Evolutionary conservation across 2,113 vertebrate genomes (phyloP), one percentile per base, ranked within the genome.

Genomic region (Bos javanicus): DNA sequence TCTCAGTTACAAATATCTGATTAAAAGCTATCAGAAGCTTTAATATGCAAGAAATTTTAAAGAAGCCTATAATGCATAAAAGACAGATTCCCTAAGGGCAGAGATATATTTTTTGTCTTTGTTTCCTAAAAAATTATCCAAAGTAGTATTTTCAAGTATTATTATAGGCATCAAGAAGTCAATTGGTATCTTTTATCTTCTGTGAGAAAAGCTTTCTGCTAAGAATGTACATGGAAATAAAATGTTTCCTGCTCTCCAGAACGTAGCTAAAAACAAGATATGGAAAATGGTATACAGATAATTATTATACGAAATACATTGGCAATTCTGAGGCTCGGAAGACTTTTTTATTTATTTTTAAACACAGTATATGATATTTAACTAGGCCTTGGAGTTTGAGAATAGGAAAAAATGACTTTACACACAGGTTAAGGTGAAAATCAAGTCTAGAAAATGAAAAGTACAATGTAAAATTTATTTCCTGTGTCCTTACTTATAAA

Each of bases 81-180:
- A 85, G 50, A 39, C 9, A 81, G 28, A 67, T 96, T 76, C 85
- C 15, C 15, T 93, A 64, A 91, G 95, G 25, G 52, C 62, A 84
- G 36, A 23, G 33, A 54, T 93, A 16, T 46, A 39, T 59, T 87
- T 71, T 25, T 87, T 90, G 7, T 86, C 14, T 86, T 96, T 67
- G 16, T 82, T 92, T 96, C 86, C 43, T 90, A 91, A 93, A 64
- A 59, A 57, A 10, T 87, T 23, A 46, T 76, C 36, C 52, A 87
- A 85, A 39, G 36, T 86, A 39, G 23, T 67, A 91, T 93, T 97
- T 97, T 57, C 17, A 92, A 95, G 88, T 74, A 82, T 54, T 52
- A 71, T 56, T 62, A 36, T 33, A 91, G 4, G 30, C 48, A 91
- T 54, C 36, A 85, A 87, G 30, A 94, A 64, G 14, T 90, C 62